These are phyloP conservation scores for Seriola rivoliana DNA, from an alignment of 2,113 vertebrate genomes.

Conservation along the genomic window DNA sequence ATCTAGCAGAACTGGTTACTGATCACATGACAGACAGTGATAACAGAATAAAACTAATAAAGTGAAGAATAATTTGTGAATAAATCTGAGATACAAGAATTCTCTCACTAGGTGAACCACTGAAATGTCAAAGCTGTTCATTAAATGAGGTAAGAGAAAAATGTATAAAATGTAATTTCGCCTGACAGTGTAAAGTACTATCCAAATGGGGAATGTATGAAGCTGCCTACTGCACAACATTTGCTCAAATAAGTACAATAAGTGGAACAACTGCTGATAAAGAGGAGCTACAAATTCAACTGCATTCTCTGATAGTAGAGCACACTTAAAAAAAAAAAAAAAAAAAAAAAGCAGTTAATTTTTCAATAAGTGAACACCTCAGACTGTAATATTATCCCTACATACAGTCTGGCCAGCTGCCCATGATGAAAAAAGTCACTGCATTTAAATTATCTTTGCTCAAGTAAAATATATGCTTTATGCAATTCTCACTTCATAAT, in stretches of 20 bases:
- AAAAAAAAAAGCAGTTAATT: neutral
- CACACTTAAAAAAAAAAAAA: neutral
- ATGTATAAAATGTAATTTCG: neutral
- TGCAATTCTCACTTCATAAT: constrained; percentile 22
- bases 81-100: constrained; percentile 19
- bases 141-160: neutral
- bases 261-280: constrained; percentile 6
- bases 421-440: neutral
- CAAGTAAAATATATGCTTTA: constrained; percentile 20
- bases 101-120: neutral
- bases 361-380: neutral
- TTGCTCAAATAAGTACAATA: neutral
- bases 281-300: neutral
- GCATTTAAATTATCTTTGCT: constrained; percentile 39
- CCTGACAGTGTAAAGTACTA: neutral
- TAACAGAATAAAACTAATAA: constrained; percentile 28
- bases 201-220: neutral
- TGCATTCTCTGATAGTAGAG: neutral
- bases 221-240: neutral
- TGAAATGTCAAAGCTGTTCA: constrained; percentile 14
- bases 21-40: constrained; percentile 32
- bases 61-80: constrained; percentile 18
- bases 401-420: constrained; percentile 3
- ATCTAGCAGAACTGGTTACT: neutral
- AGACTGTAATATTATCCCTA: neutral